These are phyloP conservation scores for Calyptommatus sinebrachiatus DNA, from an alignment of 2,113 vertebrate genomes.

Conservation along the genomic window DNA sequence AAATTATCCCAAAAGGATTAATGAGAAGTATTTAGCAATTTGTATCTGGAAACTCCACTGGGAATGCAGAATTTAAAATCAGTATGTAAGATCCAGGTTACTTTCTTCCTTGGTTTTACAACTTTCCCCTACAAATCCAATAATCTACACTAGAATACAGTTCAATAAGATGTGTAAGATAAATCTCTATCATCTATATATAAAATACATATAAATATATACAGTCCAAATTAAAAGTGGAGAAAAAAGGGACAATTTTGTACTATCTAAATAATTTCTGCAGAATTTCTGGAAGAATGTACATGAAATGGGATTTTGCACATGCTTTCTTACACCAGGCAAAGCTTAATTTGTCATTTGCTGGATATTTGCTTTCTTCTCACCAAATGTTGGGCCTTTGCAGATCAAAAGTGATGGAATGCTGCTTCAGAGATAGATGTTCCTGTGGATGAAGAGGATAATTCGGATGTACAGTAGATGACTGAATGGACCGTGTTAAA, in stretches of 20 bases:
- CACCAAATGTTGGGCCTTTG: slow-evolving; percentile 81
- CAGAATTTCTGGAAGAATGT: slow-evolving; percentile 68
- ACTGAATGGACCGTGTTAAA: slow-evolving; percentile 76
- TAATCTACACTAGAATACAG: slow-evolving; percentile 37
- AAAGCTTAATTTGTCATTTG: slow-evolving; percentile 74
- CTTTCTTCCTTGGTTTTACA: slow-evolving; percentile 27
- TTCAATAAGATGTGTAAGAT: slow-evolving; percentile 37
- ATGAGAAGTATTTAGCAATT: neutral
- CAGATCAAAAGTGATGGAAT: slow-evolving; percentile 76
- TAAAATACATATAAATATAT: slow-evolving; percentile 35
- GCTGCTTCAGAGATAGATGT: slow-evolving; percentile 75
- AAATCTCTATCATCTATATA: slow-evolving; percentile 7
- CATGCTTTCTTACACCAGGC: slow-evolving; percentile 70
- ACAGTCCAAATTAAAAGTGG: slow-evolving; percentile 44
- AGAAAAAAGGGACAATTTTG: slow-evolving; percentile 52
- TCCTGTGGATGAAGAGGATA: slow-evolving; percentile 82
- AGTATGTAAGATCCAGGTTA: slow-evolving; percentile 24
- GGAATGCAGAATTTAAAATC: slow-evolving; percentile 51
- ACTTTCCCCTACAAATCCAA: slow-evolving; percentile 40
- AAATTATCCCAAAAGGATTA: slow-evolving; percentile 7
- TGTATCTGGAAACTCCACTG: slow-evolving; percentile 41
- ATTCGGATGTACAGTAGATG: slow-evolving; percentile 77
- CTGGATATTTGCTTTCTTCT: slow-evolving; percentile 77
- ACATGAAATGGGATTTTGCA: slow-evolving; percentile 67
- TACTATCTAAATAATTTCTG: slow-evolving; percentile 66